These are phyloP conservation scores for Pachypeltis micranthus DNA, from an alignment of 1,140 invertebrate species.

Conservation along the genomic window DNA sequence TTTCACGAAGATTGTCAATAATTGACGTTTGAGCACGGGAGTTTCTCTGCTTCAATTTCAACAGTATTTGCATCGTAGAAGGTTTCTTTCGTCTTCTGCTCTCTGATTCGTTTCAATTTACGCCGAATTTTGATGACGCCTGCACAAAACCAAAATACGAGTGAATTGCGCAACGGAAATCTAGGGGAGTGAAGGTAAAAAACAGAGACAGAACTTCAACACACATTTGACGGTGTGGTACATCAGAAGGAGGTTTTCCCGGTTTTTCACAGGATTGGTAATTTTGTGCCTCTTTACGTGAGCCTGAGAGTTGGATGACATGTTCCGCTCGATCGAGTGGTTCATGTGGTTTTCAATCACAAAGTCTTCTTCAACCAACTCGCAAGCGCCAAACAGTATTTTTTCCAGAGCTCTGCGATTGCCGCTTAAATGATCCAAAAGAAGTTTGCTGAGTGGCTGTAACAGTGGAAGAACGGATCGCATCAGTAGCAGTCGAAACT, in stretches of 20 bases:
- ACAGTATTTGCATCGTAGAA: conserved; percentile 3
- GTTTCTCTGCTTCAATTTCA: too few species aligned
- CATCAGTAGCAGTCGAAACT: too few species aligned
- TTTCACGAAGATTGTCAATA: too few species aligned
- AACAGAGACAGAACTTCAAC: too few species aligned
- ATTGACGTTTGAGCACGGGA: too few species aligned
- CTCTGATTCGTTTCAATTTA: background rate
- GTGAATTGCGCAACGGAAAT: too few species aligned
- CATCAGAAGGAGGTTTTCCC: conserved; percentile 11
- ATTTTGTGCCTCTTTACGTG: too few species aligned
- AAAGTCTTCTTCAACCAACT: background rate
- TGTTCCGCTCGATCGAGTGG: background rate
- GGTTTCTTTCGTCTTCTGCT: background rate
- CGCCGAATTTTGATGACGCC: background rate
- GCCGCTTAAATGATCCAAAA: background rate
- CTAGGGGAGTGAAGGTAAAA: too few species aligned
- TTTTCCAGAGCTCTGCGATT: background rate
- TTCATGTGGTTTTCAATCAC: conserved; percentile 2
- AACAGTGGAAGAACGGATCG: too few species aligned
- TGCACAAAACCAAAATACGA: too few species aligned
- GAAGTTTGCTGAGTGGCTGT: background rate
- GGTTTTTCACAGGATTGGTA: conserved; percentile 14
- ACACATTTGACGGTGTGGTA: conserved; percentile 18
- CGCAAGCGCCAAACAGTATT: background rate
- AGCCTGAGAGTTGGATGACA: too few species aligned